Evolutionary conservation across 2,113 vertebrate species (phyloP).

Genomic region (Mastomys natalensis): DNA sequence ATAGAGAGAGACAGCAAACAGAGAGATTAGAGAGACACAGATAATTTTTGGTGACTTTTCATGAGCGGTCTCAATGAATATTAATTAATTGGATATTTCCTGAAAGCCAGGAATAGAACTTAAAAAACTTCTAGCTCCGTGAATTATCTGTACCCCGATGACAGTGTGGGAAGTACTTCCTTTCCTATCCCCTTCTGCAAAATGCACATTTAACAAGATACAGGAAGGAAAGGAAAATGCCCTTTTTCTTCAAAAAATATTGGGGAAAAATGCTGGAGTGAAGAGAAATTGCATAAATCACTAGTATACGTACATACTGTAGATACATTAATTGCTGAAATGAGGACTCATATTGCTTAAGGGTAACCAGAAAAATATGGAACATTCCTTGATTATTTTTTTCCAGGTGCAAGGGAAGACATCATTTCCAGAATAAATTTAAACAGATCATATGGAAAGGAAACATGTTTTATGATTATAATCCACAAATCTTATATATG

Average conservation of each 20-base stretch:
- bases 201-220: background rate
- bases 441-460: conserved; percentile 15
- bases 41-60: background rate
- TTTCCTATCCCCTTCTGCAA: background rate
- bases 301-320: background rate
- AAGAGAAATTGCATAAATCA: background rate
- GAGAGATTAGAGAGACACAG: background rate
- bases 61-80: background rate
- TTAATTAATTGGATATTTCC: background rate
- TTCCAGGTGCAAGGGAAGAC: background rate
- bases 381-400: background rate
- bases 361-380: background rate
- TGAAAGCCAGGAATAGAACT: background rate
- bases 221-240: background rate
- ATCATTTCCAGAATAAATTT: conserved; percentile 10
- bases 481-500: background rate
- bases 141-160: background rate
- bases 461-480: background rate
- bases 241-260: background rate
- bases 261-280: background rate
- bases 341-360: background rate
- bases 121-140: background rate
- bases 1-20: background rate
- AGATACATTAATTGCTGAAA: conserved; percentile 41
- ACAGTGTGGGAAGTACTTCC: background rate